Evolutionary conservation across 2,113 vertebrate genomes (phyloP).

Genomic region (Melanotaenia duboulayi): DNA sequence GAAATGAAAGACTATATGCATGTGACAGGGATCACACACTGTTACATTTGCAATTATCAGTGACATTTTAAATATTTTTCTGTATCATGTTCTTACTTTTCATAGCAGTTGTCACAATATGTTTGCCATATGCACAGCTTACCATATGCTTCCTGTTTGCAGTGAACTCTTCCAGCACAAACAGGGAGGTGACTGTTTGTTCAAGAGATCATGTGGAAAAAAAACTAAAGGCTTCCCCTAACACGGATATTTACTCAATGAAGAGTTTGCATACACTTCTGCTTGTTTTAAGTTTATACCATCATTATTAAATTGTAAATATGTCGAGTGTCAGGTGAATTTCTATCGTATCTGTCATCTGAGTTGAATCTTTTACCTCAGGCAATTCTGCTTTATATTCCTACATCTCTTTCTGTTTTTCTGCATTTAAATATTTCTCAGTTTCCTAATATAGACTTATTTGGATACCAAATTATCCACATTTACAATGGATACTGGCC

Average conservation of each 20-base stretch:
- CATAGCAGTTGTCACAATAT: background rate
- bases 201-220: conserved; percentile 11
- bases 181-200: conserved; percentile 15
- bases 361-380: background rate
- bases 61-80: background rate
- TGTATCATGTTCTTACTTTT: background rate
- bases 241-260: conserved; percentile 41
- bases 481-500: conserved; percentile 1
- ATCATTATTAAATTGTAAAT: conserved; percentile 7
- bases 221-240: background rate
- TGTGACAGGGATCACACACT: background rate
- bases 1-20: conserved; percentile 34
- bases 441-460: conserved; percentile 4
- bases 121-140: background rate
- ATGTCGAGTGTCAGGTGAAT: background rate
- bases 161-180: background rate
- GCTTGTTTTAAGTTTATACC: conserved; percentile 14
- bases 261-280: background rate
- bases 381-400: background rate
- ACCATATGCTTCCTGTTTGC: conserved; percentile 12
- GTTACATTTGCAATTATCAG: background rate
- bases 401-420: conserved; percentile 4
- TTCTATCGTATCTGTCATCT: background rate
- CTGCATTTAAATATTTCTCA: background rate
- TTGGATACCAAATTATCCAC: conserved; percentile 33